Conservation (phyloP, 2,888 invertebrate species). For the Stegophylla sp. region DNA sequence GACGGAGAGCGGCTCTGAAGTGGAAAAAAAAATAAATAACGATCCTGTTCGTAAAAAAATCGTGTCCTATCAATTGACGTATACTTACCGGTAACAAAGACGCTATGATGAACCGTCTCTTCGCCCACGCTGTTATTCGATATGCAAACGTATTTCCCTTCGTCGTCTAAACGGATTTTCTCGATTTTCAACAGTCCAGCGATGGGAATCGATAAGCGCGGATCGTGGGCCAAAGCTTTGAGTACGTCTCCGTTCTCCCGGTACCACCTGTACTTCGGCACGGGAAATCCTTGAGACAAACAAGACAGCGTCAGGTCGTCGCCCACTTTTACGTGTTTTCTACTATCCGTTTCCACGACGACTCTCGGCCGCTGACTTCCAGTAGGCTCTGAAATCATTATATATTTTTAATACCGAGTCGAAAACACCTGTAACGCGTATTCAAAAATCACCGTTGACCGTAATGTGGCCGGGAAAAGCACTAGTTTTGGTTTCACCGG, state of each 20-base stretch:
- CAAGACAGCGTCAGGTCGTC: slow-evolving; percentile 79
- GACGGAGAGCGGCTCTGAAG: slow-evolving; percentile 41
- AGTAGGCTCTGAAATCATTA: slow-evolving; percentile 72
- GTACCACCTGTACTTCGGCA: slow-evolving; percentile 82
- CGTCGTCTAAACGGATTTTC: slow-evolving; percentile 77
- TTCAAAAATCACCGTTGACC: slow-evolving; percentile 67
- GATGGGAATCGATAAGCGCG: slow-evolving; percentile 70
- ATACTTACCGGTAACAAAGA: slow-evolving; percentile 76
- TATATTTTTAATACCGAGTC: slow-evolving; percentile 2
- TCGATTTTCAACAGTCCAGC: slow-evolving; percentile 74
- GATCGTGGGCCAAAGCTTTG: slow-evolving; percentile 74
- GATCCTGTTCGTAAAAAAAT: background rate
- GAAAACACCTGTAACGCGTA: background rate
- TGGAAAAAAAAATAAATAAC: background rate
- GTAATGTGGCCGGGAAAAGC: slow-evolving; percentile 75
- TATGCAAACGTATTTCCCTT: slow-evolving; percentile 87
- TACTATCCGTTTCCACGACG: slow-evolving; percentile 75
- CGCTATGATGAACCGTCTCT: slow-evolving; percentile 78
- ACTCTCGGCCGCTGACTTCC: slow-evolving; percentile 78
- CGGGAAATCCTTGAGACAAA: slow-evolving; percentile 81
- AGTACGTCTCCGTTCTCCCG: slow-evolving; percentile 76
- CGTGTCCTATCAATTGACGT: background rate
- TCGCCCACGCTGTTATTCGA: slow-evolving; percentile 89
- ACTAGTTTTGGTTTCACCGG: slow-evolving; percentile 75
- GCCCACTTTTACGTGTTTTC: slow-evolving; percentile 74